A percentile compares a stretch with the other conserved stretches of the same genome.
These are phyloP conservation scores for Coregonus clupeaformis DNA, from an alignment of 2,113 vertebrate genomes.

Conservation along the genomic window DNA sequence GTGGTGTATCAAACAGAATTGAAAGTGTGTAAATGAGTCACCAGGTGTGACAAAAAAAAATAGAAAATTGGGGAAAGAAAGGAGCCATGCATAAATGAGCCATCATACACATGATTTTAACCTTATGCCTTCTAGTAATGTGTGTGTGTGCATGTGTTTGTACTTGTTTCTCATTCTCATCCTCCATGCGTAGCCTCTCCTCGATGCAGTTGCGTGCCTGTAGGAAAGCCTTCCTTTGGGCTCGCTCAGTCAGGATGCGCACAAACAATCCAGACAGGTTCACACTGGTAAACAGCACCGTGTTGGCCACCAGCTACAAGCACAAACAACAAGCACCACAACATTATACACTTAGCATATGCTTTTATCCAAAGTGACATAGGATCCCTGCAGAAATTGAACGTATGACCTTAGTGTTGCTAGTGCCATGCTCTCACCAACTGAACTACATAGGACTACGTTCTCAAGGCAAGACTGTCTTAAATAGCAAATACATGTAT, in stretches of 20 bases:
- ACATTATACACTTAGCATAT: neutral
- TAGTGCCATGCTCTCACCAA: too few species aligned
- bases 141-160: conserved; percentile 30
- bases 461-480: too few species aligned
- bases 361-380: too few species aligned
- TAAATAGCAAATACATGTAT: too few species aligned
- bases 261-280: conserved; percentile 88
- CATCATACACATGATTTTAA: conserved; percentile 30
- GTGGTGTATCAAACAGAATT: neutral
- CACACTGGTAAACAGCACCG: conserved; percentile 85
- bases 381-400: too few species aligned
- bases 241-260: conserved; percentile 83
- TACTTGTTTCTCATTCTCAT: conserved; percentile 91
- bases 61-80: neutral
- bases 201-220: conserved; percentile 88
- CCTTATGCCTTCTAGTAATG: conserved; percentile 15
- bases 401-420: too few species aligned
- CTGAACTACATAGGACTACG: too few species aligned
- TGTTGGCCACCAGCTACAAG: conserved; percentile 90
- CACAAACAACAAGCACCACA: conserved; percentile 5
- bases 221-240: conserved; percentile 85
- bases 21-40: neutral
- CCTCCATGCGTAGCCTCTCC: conserved; percentile 85
- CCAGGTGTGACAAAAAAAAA: neutral
- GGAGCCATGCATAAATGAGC: neutral